phyloP scores from a whole-genome alignment of 1,140 invertebrate species.

The Drosophila kurseongensis region DNA sequence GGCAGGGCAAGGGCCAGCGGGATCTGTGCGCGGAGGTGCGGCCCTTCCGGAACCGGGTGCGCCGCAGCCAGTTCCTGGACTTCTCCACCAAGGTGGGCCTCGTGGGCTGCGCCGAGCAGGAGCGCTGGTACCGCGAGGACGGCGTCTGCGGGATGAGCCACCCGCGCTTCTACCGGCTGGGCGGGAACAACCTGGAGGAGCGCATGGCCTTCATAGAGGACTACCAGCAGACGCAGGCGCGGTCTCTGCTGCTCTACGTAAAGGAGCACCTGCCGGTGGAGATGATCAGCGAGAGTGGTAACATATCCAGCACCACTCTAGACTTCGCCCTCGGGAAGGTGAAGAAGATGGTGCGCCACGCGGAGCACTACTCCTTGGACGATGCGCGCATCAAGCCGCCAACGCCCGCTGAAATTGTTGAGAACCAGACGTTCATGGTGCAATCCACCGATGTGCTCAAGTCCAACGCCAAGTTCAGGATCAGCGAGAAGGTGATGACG shows the following conservation, averaged over 20 bases:
- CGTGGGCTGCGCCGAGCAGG: conserved; percentile 86
- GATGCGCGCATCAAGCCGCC: conserved; percentile 53
- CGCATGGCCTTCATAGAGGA: conserved; percentile 85
- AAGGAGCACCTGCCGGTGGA: conserved; percentile 80
- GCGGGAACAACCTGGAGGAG: conserved; percentile 84
- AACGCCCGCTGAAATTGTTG: conserved; percentile 83
- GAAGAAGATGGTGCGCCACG: conserved; percentile 63
- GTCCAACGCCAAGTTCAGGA: conserved; percentile 84
- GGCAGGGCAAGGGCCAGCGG: conserved; percentile 83
- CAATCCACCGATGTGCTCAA: conserved; percentile 85
- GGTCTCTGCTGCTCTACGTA: conserved; percentile 92
- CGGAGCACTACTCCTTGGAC: conserved; percentile 64
- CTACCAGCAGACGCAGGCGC: conserved; percentile 92
- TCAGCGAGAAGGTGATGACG: conserved; percentile 82
- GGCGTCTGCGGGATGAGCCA: conserved; percentile 86
- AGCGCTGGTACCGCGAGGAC: conserved; percentile 87
- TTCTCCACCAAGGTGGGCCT: conserved; percentile 88
- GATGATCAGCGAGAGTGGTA: conserved; percentile 47
- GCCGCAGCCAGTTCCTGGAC: conserved; percentile 85
- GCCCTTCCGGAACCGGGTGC: conserved; percentile 86
- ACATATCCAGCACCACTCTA: conserved; percentile 84
- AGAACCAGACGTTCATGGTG: conserved; percentile 90
- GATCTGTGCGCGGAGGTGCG: conserved; percentile 81
- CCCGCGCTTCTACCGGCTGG: conserved; percentile 86
- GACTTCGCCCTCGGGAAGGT: conserved; percentile 86